Base-by-base conservation (phyloP, 2,113 vertebrate species). In the Calidris pugnax region DNA sequence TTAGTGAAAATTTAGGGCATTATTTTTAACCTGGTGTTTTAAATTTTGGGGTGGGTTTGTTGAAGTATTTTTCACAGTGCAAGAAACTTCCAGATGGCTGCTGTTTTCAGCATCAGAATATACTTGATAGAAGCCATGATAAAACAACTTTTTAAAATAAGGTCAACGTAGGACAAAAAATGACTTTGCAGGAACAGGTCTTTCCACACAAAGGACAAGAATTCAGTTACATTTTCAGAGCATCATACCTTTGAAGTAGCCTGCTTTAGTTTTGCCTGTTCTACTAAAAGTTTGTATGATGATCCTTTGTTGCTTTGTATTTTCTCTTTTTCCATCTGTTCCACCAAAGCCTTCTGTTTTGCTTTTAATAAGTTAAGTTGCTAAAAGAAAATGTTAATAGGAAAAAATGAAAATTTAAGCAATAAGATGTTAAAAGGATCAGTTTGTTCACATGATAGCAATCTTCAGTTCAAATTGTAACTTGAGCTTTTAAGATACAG, bases 301-400 rank as follows among this genome's bases (percentile, higher is more conserved):
- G 99, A 99, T 97, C 99, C 99, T 98, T 99, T 99, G 98, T 99
- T 99, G 98, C 99, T 99, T 96, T 99, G 99, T 97, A 99, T 99
- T 98, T 99, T 99, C 98, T 99, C 99, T 98, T 99, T 99, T 98
- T 99, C 99, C 85, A 99, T 99, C 97, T 99, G 99, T 98, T 99
- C 99, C 96, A 99, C 99, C 98, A 99, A 98, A 98, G 99, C 99
- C 98, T 99, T 99, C 98, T 99, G 99, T 98, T 99, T 99, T 93
- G 99, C 99, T 98, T 99, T 99, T 98, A 99, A 97, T 97, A 99
- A 98, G 98, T 99, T 99, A 98, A 99, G 98, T 99, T 99, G 99
- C 99, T 99, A 98, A 98, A 99, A 98, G 97, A 99, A 99, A 98
- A 98, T 97, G 97, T 98, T 97, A 98, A 95, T 98, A 98, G 96